Evolutionary conservation across 2,888 invertebrate species (phyloP), one percentile per base, ranked within the genome.

Genomic region (Torymus auratus): DNA sequence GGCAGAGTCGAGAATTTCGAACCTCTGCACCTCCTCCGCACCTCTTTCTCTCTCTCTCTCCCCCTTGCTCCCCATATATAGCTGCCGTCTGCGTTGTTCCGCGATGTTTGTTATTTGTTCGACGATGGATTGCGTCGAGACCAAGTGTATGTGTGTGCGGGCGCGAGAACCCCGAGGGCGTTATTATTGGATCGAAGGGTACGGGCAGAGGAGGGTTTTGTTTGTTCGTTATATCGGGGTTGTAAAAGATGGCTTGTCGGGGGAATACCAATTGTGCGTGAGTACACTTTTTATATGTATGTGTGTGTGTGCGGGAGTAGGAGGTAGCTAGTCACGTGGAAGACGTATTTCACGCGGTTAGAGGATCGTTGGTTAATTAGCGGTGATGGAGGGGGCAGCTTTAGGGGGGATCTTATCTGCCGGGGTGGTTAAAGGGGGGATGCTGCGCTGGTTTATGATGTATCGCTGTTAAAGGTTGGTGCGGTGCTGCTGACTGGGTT

Each of bases 51-150:
- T 41, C 41, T 41, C 41, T 7, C 41, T 41, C 28, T 2, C 41
- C 7, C 41, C 7, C 7, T 41, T 7, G 3, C 28, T 28, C 28
- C 28, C 28, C 7, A 28, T 28, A 28, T 28, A 41, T 41, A 41
- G 41, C 41, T 41, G 7, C 41, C 41, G 41, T 41, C 41, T 41
- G 41, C 41, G 41, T 41, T 41, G 41, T 41, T 41, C 20, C 10
- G 11, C 67, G 23, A 23, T 71, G 71, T 75, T 65, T 71, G 65
- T 71, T 80, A 71, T 80, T 80, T 71, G 75, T 75, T 80, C 71
- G 70, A 56, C 62, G 73, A 79, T 67, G 70, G 53, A 80, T 80
- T 55, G 76, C 23, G 80, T 41, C 75, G 20, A 20, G 41, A 50
- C n/a, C 7, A 41, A 41, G 41, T 41, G 41, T 41, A 41, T 41